Evolutionary conservation across 2,888 invertebrate species (phyloP).

Genomic region (Andrena praecox): DNA sequence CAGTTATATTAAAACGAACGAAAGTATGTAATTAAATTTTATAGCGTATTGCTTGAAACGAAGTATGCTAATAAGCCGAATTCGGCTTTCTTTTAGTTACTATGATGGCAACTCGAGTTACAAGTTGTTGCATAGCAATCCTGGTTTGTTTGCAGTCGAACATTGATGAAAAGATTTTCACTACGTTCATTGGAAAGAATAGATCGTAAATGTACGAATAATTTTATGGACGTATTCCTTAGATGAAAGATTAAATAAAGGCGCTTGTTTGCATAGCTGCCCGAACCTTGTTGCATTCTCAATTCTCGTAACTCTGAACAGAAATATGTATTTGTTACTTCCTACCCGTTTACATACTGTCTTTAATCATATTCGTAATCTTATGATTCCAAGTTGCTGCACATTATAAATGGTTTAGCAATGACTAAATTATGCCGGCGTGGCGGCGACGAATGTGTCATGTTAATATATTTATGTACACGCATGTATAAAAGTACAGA

Average conservation of each 20-base stretch:
- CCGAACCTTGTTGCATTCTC: not conserved
- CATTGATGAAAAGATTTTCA: not conserved
- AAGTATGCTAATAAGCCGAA: not conserved
- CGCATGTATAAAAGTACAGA: not conserved
- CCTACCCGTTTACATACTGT: not conserved
- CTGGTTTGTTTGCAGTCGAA: conserved; percentile 22
- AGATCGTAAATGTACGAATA: not conserved
- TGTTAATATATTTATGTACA: not conserved
- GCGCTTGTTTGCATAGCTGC: not conserved
- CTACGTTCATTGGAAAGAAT: not conserved
- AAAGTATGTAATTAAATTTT: conserved; percentile 12
- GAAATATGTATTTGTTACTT: too few relatives aligned
- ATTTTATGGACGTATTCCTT: not conserved
- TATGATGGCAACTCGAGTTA: not conserved
- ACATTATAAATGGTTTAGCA: not conserved
- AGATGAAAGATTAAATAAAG: not conserved
- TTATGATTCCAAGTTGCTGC: not conserved
- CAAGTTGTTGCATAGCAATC: conserved; percentile 1
- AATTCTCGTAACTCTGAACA: too few relatives aligned
- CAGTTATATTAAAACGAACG: not conserved
- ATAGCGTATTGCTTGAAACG: not conserved
- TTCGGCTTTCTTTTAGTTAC: too few relatives aligned
- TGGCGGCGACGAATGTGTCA: not conserved
- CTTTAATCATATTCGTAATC: not conserved
- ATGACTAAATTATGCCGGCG: too few relatives aligned